Conservation (phyloP, 2,113 vertebrate species). For the Cavia aperea region DNA sequence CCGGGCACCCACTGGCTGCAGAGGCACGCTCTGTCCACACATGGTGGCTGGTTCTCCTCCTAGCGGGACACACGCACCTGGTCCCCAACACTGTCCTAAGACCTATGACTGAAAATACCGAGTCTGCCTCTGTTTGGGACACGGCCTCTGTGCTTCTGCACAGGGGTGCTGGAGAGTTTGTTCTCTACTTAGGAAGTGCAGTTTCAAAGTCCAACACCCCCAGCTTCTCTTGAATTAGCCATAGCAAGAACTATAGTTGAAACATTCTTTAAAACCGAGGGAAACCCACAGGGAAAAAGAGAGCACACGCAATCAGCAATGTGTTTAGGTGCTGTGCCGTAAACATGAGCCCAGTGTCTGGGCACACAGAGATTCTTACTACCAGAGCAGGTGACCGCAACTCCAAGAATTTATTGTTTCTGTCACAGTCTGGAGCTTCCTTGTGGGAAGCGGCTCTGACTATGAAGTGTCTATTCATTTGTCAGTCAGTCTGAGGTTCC, state of each 20-base stretch:
- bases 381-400: conserved; percentile 58
- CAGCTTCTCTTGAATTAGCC: conserved; percentile 28
- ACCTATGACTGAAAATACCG: conserved; percentile 39
- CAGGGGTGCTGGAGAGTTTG: conserved; percentile 18
- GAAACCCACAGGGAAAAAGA: neutral
- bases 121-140: conserved; percentile 12
- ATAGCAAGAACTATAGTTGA: conserved; percentile 7
- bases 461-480: conserved; percentile 54
- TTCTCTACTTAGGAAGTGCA: conserved; percentile 42
- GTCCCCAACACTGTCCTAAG: conserved; percentile 26
- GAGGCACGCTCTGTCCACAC: conserved; percentile 14
- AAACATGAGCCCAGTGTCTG: conserved; percentile 34
- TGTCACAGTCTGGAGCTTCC: conserved; percentile 48
- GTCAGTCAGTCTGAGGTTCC: conserved; percentile 6
- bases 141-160: conserved; percentile 20
- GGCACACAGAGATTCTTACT: conserved; percentile 43
- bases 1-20: neutral
- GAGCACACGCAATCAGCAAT: neutral
- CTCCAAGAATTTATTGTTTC: conserved; percentile 64
- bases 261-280: neutral
- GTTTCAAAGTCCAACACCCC: conserved; percentile 21
- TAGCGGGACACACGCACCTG: conserved; percentile 14
- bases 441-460: conserved; percentile 52
- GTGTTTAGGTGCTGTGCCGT: conserved; percentile 43
- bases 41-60: neutral